phyloP scores from a whole-genome alignment of 2,888 invertebrate genomes.

The Tiphia femorata region DNA sequence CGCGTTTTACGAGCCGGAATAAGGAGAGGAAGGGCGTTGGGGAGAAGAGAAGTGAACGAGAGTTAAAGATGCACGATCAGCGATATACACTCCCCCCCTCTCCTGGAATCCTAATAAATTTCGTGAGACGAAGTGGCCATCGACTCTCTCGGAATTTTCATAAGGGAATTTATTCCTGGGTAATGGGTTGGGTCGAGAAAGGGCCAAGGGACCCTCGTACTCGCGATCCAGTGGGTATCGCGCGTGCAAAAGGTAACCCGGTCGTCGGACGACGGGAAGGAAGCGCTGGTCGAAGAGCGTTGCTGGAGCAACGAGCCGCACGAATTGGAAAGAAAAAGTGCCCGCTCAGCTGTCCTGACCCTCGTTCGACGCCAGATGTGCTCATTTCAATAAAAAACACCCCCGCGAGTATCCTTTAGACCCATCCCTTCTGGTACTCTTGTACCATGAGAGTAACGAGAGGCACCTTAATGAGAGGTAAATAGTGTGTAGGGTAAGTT shows the following conservation, averaged over 20 bases:
- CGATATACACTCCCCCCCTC: too few species aligned
- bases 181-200: slow-evolving; percentile 2
- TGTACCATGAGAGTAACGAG: not conserved
- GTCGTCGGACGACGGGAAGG: not conserved
- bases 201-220: too few species aligned
- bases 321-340: slow-evolving; percentile 43
- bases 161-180: slow-evolving; percentile 54
- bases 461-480: too few species aligned
- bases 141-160: slow-evolving; percentile 56
- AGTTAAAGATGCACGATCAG: slow-evolving; percentile 42
- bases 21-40: not conserved
- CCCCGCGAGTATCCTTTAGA: slow-evolving; percentile 38
- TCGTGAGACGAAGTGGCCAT: slow-evolving; percentile 23
- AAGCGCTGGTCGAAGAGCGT: not conserved
- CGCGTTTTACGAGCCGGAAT: too few species aligned
- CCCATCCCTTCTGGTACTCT: slow-evolving; percentile 1
- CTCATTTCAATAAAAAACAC: slow-evolving; percentile 54
- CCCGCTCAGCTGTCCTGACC: slow-evolving; percentile 49
- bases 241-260: slow-evolving; percentile 23
- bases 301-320: slow-evolving; percentile 5
- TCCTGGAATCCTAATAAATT: slow-evolving; percentile 47
- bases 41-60: slow-evolving; percentile 18
- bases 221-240: too few species aligned
- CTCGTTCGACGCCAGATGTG: slow-evolving; percentile 51
- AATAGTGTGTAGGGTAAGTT: too few species aligned